Base-by-base conservation (phyloP, 2,888 invertebrate species). In the Melipona bicolor region DNA sequence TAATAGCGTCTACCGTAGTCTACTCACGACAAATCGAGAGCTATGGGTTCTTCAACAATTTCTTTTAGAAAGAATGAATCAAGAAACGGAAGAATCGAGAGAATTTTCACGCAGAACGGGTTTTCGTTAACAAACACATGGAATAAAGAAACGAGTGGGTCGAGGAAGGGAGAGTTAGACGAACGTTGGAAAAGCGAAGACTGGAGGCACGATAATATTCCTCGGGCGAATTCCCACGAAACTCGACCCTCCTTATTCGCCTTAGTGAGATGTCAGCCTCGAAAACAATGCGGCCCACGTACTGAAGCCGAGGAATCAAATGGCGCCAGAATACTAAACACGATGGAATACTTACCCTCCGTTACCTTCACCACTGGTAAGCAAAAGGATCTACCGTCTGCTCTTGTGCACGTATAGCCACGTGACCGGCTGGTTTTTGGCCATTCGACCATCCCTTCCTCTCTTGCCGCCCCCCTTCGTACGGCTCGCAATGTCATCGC, bases 281-380 rank as follows among this genome's bases (percentile, higher is more conserved):
- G 90, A 90, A 91, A 91, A 92, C 91, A 89, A 91, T 91, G 91
- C 91, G 83, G 89, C 79, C 90, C 90, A 88, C 90, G 90, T 90
- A 89, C 78, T 79, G 84, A 86, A 87, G 86, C 86, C 87, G 84
- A 88, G 91, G 90, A 90, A 90, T 91, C 90, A 88, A 91, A 91
- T 90, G 88, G 80, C 87, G 77, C 64, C 76, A 84, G 89, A 89
- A 89, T 89, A 89, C 89, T 89, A 89, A 89, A 89, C 89, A 86
- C 78, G 70, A 72, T 79, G 79, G 89, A 86, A 89, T 88, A 88
- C 88, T 88, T 83, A 83, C 80, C 77, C 80, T 73, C 70, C 49
- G 32, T 50, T 49, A 56, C 70, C 24, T 61, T 68, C 43, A 56
- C 67, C 3, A 24, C 56, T 52, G n/a, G 65, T 62, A 72, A 73